These are phyloP conservation scores for Tiphia femorata DNA, from an alignment of 2,888 invertebrate species.

Conservation along the genomic window DNA sequence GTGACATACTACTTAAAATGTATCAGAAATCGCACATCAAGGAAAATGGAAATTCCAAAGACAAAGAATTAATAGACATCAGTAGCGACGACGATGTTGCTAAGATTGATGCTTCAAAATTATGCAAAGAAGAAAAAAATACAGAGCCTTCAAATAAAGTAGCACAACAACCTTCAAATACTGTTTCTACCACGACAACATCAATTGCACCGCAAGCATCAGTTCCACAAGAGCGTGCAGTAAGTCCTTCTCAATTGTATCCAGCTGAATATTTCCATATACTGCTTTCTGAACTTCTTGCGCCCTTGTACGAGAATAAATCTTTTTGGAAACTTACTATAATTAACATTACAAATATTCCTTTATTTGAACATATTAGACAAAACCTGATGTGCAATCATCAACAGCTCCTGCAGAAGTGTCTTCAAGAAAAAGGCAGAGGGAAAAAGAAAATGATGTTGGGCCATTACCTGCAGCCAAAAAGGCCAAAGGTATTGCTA, in stretches of 20 bases:
- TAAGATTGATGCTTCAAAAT: conserved; percentile 28
- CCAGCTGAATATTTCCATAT: too few species aligned
- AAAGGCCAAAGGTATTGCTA: conserved; percentile 31
- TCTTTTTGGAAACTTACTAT: background rate
- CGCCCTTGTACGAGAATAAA: too few species aligned
- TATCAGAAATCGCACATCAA: conserved; percentile 67
- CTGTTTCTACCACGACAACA: too few species aligned
- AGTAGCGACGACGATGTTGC: conserved; percentile 77
- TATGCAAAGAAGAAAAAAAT: conserved; percentile 18
- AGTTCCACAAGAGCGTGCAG: conserved; percentile 1
- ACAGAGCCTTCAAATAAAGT: conserved; percentile 3
- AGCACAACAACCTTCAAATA: too few species aligned
- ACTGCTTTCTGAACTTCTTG: too few species aligned
- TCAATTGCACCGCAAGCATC: background rate
- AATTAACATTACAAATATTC: background rate
- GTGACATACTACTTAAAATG: conserved; percentile 69
- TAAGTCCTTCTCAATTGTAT: too few species aligned
- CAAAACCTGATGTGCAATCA: conserved; percentile 14
- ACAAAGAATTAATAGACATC: conserved; percentile 83
- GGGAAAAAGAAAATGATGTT: conserved; percentile 68
- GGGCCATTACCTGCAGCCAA: conserved; percentile 58
- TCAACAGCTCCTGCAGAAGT: conserved; percentile 23
- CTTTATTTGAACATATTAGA: background rate
- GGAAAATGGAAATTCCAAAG: conserved; percentile 70
- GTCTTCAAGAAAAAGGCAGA: conserved; percentile 62